These are phyloP conservation scores for Atta colombica DNA, from an alignment of 1,140 invertebrate species.

Conservation along the genomic window DNA sequence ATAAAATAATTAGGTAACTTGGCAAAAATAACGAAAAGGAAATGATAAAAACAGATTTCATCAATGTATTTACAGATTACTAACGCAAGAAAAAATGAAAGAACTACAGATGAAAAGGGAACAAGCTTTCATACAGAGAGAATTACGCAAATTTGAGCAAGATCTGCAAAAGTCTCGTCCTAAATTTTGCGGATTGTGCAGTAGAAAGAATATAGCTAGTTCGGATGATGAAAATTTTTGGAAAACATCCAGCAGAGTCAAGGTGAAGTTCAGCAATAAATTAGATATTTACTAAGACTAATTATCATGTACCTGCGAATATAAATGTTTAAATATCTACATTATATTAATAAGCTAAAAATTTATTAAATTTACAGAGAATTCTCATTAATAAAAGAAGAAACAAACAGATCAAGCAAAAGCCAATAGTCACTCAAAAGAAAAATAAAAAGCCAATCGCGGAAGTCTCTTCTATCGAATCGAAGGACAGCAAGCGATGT, in stretches of 20 bases:
- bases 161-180: slow-evolving; percentile 71
- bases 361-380: not conserved
- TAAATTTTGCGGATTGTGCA: slow-evolving; percentile 74
- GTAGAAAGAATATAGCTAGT: slow-evolving; percentile 69
- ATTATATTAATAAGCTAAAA: not conserved
- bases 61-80: slow-evolving; percentile 35
- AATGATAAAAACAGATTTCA: not conserved
- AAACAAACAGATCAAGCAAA: not conserved
- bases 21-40: too few relatives aligned
- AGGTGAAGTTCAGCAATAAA: slow-evolving; percentile 54
- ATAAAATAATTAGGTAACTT: too few relatives aligned
- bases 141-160: slow-evolving; percentile 78
- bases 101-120: slow-evolving; percentile 62
- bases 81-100: slow-evolving; percentile 52
- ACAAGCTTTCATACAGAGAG: slow-evolving; percentile 65
- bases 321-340: slow-evolving; percentile 3
- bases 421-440: not conserved
- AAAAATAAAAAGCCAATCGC: not conserved
- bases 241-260: slow-evolving; percentile 56
- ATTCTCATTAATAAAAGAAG: not conserved
- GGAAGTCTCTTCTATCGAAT: slow-evolving; percentile 7
- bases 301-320: not conserved
- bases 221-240: slow-evolving; percentile 80
- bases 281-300: slow-evolving; percentile 4
- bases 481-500: not conserved